Base-by-base conservation (phyloP, 2,797 vertebrate species). In the Aeoliscus strigatus region DNA sequence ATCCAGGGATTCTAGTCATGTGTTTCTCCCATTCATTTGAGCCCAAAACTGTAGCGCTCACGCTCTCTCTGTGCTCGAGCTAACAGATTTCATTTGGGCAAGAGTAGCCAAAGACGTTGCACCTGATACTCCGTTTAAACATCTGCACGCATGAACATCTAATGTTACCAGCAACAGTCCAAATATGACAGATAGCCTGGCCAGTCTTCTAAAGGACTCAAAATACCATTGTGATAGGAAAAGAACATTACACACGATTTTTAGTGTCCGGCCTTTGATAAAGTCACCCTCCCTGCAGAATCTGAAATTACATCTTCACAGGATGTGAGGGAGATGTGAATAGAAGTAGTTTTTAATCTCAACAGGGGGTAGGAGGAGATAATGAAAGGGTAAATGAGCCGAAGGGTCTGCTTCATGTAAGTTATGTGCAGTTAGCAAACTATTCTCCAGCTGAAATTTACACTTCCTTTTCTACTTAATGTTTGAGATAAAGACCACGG, bases 101-200 rank as follows among this genome's bases (percentile, higher is more conserved):
- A 80, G 69, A 78, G 73, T 25, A 70, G 81, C 75, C 73, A 75
- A 66, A 80, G 68, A 67, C 81, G 75, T 66, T 77, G 77, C 81
- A 88, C 86, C 81, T 83, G 87, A 90, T 88, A 85, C 72, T 79
- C 77, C 82, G 68, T 85, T 90, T 86, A 88, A 90, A 89, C 84
- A 83, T 77, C 73, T 73, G 78, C 63, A 56, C 70, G 66, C 82
- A 85, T 89, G 72, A 87, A 87, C 87, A 87, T 86, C 75, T 77
- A 55, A 67, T 18, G 63, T 79, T 82, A 70, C 66, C 81, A 73
- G 43, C 57, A 53, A n/a, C n/a, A n/a, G 73, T 58, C 64, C 76
- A 70, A 71, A 45, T 58, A 60, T 63, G 69, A 83, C 83, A 78
- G 69, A 69, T 54, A 78, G 75, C 64, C 68, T n/a, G n/a, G n/a